Base-by-base conservation (phyloP, 1,140 invertebrate species). In the Saccostrea echinata region DNA sequence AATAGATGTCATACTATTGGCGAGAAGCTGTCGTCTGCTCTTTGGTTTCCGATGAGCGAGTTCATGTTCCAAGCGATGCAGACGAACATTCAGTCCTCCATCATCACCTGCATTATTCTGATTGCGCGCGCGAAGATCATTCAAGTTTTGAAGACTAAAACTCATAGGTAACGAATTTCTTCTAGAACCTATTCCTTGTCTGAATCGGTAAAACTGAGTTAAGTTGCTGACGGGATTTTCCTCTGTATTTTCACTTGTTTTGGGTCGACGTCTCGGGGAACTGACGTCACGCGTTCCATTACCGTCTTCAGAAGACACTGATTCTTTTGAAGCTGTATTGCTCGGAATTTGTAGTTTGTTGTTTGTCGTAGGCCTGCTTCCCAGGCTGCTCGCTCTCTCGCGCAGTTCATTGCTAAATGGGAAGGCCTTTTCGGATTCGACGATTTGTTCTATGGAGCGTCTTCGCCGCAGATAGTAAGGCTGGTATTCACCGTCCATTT, bases 101-200 rank as follows among this genome's bases (percentile, higher is more conserved):
- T 24, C 24, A 0, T 21, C 35, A 53, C 9, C 12, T 13, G 81
- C 6, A 9, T 83, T 35, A 51, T 12, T 83, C 43, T 43, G 43
- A 16, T 21, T 33, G 16, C 21, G 81, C 4, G 43, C 81, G 52
- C 43, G 35, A 16, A 76, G 16, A 27, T 76, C 68, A 33, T 76
- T 8, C 6, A 35, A 83, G 30, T 83, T 52, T 12, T n/a, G 81
- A 8, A 53, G 81, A 83, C 81, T 83, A 21, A 83, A 83, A 52
- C 43, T 52, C 81, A 83, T 83, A 1, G 81, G 81, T 51, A 83
- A 53, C 12, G 81, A 83, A 24, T 52, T 83, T 83, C 81, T 43
- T 24, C 81, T 24, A 51, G 43, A 51, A 52, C 27, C 21, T 21
- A 21, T 53, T n/a, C 52, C 8, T 18, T 24, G 71, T 21, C 43